A percentile compares a stretch with the other conserved stretches of the same genome.
Conservation (phyloP, 2,797 vertebrate species). For the Gymnothorax javanicus region DNA sequence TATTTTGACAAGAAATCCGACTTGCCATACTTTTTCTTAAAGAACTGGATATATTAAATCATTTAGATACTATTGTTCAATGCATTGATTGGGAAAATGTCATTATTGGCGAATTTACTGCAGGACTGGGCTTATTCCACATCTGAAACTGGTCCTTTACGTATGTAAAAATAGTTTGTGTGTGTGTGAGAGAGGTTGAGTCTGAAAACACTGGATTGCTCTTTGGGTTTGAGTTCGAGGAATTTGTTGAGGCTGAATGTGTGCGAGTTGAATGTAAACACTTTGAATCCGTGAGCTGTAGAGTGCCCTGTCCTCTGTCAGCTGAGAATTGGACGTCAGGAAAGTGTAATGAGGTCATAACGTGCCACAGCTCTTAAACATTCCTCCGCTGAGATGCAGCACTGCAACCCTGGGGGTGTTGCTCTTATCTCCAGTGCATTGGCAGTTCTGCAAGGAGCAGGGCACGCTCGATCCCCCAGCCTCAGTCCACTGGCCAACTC, state of each 20-base stretch:
- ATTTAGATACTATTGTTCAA: too few relatives aligned
- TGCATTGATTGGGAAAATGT: too few relatives aligned
- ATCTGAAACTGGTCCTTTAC: too few relatives aligned
- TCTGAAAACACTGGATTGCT: not conserved
- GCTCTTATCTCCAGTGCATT: not conserved
- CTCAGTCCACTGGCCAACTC: not conserved
- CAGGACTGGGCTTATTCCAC: too few relatives aligned
- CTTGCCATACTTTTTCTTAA: too few relatives aligned
- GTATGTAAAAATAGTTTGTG: too few relatives aligned
- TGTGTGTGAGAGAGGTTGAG: too few relatives aligned
- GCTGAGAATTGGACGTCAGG: not conserved
- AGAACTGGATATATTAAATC: too few relatives aligned
- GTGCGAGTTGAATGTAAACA: not conserved
- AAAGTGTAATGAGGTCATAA: not conserved
- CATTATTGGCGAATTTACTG: too few relatives aligned
- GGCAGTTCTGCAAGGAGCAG: not conserved
- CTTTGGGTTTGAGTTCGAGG: not conserved
- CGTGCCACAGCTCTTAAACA: constrained; percentile 4
- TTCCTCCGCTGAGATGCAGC: not conserved
- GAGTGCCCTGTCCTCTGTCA: not conserved
- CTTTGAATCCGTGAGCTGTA: not conserved
- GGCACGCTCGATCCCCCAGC: not conserved
- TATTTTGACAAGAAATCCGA: too few relatives aligned
- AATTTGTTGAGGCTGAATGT: not conserved
- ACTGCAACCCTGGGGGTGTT: not conserved